Percentiles rank a stretch among this genome's conserved stretches.
These are phyloP conservation scores for Norana najaformis DNA, from an alignment of 2,888 invertebrate species.

Conservation along the genomic window DNA sequence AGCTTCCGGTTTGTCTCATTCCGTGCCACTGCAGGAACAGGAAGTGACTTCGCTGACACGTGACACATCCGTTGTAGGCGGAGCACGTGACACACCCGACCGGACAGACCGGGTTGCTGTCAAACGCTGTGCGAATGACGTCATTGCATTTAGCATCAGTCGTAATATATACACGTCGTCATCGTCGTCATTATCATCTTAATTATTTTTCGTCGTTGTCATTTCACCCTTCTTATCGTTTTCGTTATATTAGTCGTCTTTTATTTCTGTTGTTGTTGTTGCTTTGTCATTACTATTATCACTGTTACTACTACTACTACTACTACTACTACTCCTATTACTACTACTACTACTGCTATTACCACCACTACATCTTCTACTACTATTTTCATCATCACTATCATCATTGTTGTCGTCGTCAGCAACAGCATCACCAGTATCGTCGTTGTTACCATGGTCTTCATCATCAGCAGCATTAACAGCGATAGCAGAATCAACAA, in stretches of 20 bases:
- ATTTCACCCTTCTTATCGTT: no score
- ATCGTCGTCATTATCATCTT: no score
- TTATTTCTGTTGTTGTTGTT: no score
- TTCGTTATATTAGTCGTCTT: no score
- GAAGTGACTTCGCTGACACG: constrained; percentile 29
- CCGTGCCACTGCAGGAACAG: constrained; percentile 32
- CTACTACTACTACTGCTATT: not conserved
- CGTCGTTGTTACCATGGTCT: not conserved
- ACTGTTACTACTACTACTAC: not conserved
- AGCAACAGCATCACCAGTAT: not conserved
- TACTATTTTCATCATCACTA: not conserved
- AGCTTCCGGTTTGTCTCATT: constrained; percentile 33
- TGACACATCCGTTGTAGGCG: constrained; percentile 35
- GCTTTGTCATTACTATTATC: not conserved
- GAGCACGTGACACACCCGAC: constrained; percentile 31
- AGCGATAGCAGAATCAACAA: no score
- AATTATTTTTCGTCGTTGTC: no score
- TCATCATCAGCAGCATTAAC: no score
- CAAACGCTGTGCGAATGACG: not conserved
- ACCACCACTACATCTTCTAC: not conserved
- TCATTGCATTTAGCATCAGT: not conserved
- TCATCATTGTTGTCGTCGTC: not conserved
- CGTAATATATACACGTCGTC: not conserved
- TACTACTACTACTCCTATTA: not conserved
- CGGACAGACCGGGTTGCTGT: constrained; percentile 19